Evolutionary conservation across 2,113 vertebrate genomes (phyloP).

Genomic region (Myocastor coypus): DNA sequence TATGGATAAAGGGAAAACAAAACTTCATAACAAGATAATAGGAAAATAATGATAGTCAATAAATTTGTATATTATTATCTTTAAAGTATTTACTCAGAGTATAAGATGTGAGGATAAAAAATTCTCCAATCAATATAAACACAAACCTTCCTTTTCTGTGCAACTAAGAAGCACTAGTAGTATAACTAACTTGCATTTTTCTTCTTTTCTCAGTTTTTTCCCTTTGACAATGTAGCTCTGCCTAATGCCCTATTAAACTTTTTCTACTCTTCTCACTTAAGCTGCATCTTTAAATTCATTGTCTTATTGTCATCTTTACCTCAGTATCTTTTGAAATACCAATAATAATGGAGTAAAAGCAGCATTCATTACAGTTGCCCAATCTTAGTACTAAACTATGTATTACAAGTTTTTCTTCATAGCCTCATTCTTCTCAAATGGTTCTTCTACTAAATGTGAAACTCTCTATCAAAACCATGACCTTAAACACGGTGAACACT

Average conservation of each 20-base stretch:
- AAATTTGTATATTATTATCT: too few relatives aligned
- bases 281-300: not conserved
- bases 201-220: too few relatives aligned
- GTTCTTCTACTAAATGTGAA: not conserved
- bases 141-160: too few relatives aligned
- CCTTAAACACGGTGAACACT: not conserved
- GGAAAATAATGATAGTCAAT: too few relatives aligned
- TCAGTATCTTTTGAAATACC: not conserved
- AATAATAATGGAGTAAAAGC: slow-evolving; percentile 11
- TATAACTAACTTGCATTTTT: too few relatives aligned
- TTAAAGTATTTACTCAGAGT: too few relatives aligned
- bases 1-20: too few relatives aligned
- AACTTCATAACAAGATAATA: too few relatives aligned
- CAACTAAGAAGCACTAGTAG: too few relatives aligned
- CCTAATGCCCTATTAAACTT: not conserved
- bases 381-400: not conserved
- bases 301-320: not conserved
- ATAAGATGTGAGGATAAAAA: too few relatives aligned
- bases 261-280: not conserved
- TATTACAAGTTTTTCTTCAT: not conserved
- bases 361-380: not conserved
- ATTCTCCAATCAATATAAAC: too few relatives aligned
- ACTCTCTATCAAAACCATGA: not conserved
- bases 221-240: not conserved
- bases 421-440: not conserved